Evolutionary conservation across 2,797 vertebrate genomes (phyloP).

Genomic region (Natrix natrix): DNA sequence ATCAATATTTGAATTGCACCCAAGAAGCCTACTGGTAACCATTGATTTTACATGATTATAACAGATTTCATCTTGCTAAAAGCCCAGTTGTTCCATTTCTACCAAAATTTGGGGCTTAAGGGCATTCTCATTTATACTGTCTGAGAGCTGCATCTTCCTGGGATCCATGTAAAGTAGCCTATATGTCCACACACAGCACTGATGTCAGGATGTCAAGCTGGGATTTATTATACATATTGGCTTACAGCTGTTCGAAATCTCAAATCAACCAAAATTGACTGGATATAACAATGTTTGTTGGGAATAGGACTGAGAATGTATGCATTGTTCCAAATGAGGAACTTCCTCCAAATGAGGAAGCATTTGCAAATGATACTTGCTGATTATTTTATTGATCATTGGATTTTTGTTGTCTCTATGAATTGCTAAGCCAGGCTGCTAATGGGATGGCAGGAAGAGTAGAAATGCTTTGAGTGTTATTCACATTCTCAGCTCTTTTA

Average conservation of each 20-base stretch:
- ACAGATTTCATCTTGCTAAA: neutral
- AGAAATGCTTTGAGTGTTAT: neutral
- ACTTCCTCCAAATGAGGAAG: neutral
- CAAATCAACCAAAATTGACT: neutral
- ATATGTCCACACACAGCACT: neutral
- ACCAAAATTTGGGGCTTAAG: neutral
- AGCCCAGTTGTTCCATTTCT: neutral
- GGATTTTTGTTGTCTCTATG: neutral
- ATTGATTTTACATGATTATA: neutral
- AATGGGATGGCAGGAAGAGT: neutral
- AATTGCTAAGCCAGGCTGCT: neutral
- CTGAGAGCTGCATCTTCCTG: neutral
- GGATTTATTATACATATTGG: neutral
- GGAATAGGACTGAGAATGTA: neutral
- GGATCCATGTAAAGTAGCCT: neutral
- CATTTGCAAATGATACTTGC: neutral
- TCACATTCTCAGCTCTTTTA: neutral
- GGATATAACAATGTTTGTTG: neutral
- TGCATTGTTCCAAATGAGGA: rapidly evolving
- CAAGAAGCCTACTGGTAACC: neutral
- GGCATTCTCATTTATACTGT: neutral
- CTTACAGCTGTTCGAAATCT: neutral
- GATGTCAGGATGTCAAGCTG: neutral
- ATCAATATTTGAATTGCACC: neutral
- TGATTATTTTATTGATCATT: neutral